phyloP scores from a whole-genome alignment of 2,888 invertebrate genomes.

The Parnassius smintheus region DNA sequence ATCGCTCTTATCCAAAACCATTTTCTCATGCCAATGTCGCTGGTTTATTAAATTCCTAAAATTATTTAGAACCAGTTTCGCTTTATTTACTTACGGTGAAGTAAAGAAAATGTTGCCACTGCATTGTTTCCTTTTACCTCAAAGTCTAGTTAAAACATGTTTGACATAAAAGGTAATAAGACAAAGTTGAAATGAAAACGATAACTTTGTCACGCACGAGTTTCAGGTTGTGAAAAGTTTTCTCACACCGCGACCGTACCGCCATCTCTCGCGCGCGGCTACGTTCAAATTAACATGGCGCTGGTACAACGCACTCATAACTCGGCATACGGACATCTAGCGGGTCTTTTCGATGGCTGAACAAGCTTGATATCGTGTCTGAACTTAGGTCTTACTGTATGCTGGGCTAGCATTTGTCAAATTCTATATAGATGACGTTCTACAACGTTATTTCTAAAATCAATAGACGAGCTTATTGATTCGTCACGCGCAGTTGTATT shows the following conservation, averaged over 20 bases:
- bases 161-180: not conserved
- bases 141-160: not conserved
- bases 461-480: constrained; percentile 5
- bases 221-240: constrained; percentile 4
- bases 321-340: constrained; percentile 24
- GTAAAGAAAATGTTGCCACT: no score
- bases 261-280: constrained; percentile 18
- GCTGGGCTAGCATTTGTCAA: not conserved
- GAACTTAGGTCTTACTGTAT: not conserved
- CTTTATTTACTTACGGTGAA: no score
- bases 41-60: no score
- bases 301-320: constrained; percentile 5
- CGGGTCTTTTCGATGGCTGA: constrained; percentile 12
- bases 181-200: not conserved
- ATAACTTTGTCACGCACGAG: not conserved
- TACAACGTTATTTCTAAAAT: constrained; percentile 2
- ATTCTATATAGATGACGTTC: constrained; percentile 16
- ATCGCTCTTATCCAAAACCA: no score
- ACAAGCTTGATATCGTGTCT: not conserved
- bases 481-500: not conserved
- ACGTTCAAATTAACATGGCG: constrained; percentile 1
- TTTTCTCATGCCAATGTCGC: no score
- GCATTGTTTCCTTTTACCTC: no score
- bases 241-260: constrained; percentile 7
- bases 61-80: no score